Evolutionary conservation across 2,113 vertebrate species (phyloP).

Genomic region (Calonectris borealis): DNA sequence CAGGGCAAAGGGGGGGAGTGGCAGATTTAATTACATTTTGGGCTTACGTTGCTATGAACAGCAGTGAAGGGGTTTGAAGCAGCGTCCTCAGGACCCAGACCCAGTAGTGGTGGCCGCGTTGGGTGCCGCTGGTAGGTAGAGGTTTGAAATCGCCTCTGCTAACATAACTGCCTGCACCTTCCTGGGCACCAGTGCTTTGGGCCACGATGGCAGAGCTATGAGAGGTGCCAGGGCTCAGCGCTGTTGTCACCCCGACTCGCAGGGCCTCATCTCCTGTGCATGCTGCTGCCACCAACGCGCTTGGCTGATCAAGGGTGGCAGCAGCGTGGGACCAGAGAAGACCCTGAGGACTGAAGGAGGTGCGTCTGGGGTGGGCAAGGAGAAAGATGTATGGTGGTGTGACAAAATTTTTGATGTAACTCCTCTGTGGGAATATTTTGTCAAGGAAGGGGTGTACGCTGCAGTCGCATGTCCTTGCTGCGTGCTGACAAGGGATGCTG

Average conservation of each 20-base stretch:
- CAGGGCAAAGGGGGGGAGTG: neutral
- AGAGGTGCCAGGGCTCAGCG: accelerated
- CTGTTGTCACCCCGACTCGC: accelerated
- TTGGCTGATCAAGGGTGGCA: neutral
- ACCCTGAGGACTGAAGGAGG: neutral
- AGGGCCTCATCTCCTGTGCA: accelerated
- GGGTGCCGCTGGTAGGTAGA: neutral
- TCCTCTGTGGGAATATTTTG: neutral
- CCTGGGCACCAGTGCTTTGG: neutral
- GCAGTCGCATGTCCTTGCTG: neutral
- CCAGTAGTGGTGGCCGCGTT: accelerated
- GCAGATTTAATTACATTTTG: neutral
- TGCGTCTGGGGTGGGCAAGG: neutral
- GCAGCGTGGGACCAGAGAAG: neutral
- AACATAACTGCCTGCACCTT: neutral
- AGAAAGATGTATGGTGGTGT: neutral
- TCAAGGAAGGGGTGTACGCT: neutral
- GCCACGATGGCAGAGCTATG: neutral
- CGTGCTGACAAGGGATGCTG: neutral
- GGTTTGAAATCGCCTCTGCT: neutral
- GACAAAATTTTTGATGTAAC: neutral
- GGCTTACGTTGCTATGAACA: neutral
- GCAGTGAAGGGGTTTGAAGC: neutral
- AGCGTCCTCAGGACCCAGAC: neutral
- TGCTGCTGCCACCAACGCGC: neutral